Evolutionary conservation across 1,140 invertebrate genomes (phyloP).

Genomic region (Drosophila carrolli): DNA sequence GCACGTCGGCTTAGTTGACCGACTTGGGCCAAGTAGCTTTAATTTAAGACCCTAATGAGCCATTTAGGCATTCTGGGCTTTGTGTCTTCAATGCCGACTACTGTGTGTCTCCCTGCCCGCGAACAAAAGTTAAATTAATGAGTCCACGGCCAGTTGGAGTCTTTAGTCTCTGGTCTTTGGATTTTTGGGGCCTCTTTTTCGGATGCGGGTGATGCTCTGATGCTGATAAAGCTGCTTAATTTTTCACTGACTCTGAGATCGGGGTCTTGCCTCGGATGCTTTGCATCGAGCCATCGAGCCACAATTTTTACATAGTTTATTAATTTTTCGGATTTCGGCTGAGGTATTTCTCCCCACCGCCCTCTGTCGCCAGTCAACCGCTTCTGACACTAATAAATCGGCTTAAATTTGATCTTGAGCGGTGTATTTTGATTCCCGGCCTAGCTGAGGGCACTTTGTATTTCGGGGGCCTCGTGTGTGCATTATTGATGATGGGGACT

Average conservation of each 20-base stretch:
- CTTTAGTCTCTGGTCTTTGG: conserved; percentile 33
- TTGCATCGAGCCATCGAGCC: conserved; percentile 51
- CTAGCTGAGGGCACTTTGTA: conserved; percentile 31
- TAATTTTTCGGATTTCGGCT: conserved; percentile 59
- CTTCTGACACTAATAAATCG: conserved; percentile 74
- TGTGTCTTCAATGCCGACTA: conserved; percentile 81
- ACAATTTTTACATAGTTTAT: conserved; percentile 70
- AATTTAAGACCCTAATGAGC: conserved; percentile 80
- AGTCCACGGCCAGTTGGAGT: conserved; percentile 66
- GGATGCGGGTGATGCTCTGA: conserved; percentile 73
- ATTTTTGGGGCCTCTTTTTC: conserved; percentile 35
- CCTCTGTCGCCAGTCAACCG: conserved; percentile 33
- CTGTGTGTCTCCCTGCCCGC: conserved; percentile 53
- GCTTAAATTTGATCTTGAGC: conserved; percentile 80
- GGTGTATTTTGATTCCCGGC: conserved; percentile 37
- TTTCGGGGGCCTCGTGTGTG: conserved; percentile 16
- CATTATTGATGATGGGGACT: conserved; percentile 35
- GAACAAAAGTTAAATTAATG: conserved; percentile 67
- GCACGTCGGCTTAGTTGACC: conserved; percentile 61
- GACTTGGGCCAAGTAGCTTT: conserved; percentile 74
- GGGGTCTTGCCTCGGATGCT: conserved; percentile 37
- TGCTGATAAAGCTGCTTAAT: conserved; percentile 79
- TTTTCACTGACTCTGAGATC: conserved; percentile 63
- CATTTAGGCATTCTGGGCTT: conserved; percentile 78
- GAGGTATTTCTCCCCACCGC: conserved; percentile 28